Conservation (phyloP, 1,140 invertebrate genomes). For the Temnothorax curvispinosus region DNA sequence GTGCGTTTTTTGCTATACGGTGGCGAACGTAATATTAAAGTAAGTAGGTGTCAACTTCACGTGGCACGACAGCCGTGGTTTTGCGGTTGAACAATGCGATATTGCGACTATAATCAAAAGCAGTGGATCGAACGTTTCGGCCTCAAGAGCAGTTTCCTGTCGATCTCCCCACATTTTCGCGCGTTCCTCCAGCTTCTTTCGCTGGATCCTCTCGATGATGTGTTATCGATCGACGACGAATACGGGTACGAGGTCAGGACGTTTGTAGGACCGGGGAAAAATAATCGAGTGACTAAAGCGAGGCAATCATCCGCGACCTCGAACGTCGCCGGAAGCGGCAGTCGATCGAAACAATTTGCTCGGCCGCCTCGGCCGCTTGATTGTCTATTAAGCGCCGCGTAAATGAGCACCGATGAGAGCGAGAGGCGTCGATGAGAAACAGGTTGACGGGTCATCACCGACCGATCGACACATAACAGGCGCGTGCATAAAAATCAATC, state of each 20-base stretch:
- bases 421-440: constrained; percentile 64
- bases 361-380: constrained; percentile 73
- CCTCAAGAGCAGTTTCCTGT: not conserved
- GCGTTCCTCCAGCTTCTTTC: not conserved
- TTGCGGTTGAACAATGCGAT: not conserved
- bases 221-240: constrained; percentile 22
- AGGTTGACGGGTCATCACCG: constrained; percentile 53
- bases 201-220: not conserved
- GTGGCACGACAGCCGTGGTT: not conserved
- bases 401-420: constrained; percentile 74
- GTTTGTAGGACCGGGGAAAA: constrained; percentile 66
- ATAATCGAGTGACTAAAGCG: constrained; percentile 69
- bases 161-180: not conserved
- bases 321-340: constrained; percentile 77
- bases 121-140: constrained; percentile 20
- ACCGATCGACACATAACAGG: constrained; percentile 49
- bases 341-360: constrained; percentile 84
- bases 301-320: constrained; percentile 68
- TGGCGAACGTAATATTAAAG: not conserved
- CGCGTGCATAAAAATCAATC: constrained; percentile 60
- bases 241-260: constrained; percentile 1
- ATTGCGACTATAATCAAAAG: constrained; percentile 1
- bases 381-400: constrained; percentile 82
- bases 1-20: not conserved
- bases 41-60: constrained; percentile 18